A percentile compares a stretch with the other conserved stretches of the same genome.
These are phyloP conservation scores for Polyommatus iphigenia DNA, from an alignment of 2,888 invertebrate species.

Conservation along the genomic window DNA sequence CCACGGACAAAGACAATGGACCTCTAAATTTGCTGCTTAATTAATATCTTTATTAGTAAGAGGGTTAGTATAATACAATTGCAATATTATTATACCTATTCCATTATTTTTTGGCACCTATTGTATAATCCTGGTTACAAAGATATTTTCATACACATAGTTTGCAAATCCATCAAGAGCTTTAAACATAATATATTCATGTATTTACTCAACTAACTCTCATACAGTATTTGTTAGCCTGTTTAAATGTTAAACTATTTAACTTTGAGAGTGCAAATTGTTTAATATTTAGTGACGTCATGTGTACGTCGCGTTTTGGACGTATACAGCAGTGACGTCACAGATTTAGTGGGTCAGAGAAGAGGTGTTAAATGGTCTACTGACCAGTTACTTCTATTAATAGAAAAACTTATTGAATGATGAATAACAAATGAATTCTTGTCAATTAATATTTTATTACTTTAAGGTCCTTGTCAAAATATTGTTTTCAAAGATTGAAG, in stretches of 20 bases:
- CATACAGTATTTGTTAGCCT: neutral
- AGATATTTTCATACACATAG: no score
- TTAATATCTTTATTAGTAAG: no score
- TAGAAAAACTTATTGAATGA: neutral
- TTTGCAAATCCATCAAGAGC: neutral
- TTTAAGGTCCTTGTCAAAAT: neutral
- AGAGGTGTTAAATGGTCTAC: neutral
- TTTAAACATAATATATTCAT: neutral
- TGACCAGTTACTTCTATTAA: neutral
- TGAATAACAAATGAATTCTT: neutral
- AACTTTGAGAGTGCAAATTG: neutral
- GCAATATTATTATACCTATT: no score
- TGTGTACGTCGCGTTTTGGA: neutral
- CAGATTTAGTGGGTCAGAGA: neutral
- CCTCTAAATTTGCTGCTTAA: no score
- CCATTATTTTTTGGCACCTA: no score
- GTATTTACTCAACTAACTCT: neutral
- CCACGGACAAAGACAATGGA: no score
- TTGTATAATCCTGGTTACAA: no score
- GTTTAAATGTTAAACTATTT: constrained; percentile 3
- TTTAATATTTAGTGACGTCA: neutral
- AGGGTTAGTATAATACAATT: no score
- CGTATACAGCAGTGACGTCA: neutral
- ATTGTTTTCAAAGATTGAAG: no score
- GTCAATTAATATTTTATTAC: neutral